phyloP scores from a whole-genome alignment of 2,888 invertebrate species.

The Phrixothrix hirtus region DNA sequence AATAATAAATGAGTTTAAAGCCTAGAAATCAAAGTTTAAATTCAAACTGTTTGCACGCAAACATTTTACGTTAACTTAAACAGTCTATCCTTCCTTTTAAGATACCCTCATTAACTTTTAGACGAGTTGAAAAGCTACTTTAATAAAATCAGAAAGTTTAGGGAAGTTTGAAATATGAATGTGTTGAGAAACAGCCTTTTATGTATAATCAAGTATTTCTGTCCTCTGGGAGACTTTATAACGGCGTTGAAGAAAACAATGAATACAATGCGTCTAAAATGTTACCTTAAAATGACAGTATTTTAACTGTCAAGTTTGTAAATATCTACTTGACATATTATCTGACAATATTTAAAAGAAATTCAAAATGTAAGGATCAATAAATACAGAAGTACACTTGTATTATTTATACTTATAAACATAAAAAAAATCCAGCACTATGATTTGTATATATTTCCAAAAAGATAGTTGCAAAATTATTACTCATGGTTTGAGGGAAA shows the following conservation, averaged over 20 bases:
- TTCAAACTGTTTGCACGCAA: slow-evolving; percentile 38
- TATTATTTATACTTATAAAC: too few relatives aligned
- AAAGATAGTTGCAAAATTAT: too few relatives aligned
- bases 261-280: slow-evolving; percentile 24
- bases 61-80: slow-evolving; percentile 41
- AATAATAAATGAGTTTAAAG: too few relatives aligned
- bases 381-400: not conserved
- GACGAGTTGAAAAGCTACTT: slow-evolving; percentile 46
- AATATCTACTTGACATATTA: not conserved
- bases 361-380: too few relatives aligned
- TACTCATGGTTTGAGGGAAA: too few relatives aligned
- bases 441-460: too few relatives aligned
- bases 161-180: slow-evolving; percentile 46
- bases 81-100: slow-evolving; percentile 40
- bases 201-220: slow-evolving; percentile 21
- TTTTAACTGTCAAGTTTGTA: not conserved
- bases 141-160: slow-evolving; percentile 43
- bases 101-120: slow-evolving; percentile 49
- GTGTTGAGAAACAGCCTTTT: slow-evolving; percentile 38
- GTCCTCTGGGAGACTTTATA: slow-evolving; percentile 23
- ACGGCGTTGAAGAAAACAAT: slow-evolving; percentile 19
- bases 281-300: slow-evolving; percentile 15
- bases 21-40: too few relatives aligned
- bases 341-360: too few relatives aligned
- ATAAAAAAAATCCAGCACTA: too few relatives aligned